Conservation (phyloP, 2,113 vertebrate species). For the Microtus oregoni region DNA sequence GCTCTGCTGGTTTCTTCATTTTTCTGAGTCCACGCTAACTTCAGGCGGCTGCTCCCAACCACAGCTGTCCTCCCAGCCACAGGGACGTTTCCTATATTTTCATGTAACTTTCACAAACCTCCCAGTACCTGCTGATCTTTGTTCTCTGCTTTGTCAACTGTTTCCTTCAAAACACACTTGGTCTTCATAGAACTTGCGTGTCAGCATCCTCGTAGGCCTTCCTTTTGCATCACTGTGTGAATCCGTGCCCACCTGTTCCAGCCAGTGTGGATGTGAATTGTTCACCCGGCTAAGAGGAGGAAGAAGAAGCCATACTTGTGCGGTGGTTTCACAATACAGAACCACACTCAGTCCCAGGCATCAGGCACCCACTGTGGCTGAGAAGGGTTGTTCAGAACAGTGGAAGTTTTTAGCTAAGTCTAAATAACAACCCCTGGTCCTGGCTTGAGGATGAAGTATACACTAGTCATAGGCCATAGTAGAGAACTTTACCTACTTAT, state of each 20-base stretch:
- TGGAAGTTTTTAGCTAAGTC: neutral
- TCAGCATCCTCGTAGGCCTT: neutral
- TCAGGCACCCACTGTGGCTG: neutral
- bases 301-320: neutral
- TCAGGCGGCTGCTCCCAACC: neutral
- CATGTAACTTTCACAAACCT: neutral
- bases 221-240: neutral
- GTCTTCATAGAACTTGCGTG: neutral
- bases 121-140: neutral
- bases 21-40: neutral
- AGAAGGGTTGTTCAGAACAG: neutral
- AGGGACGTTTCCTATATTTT: neutral
- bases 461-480: neutral
- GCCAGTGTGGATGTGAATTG: neutral
- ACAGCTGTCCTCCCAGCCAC: neutral
- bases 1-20: neutral
- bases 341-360: neutral
- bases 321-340: neutral
- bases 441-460: slow-evolving; percentile 17
- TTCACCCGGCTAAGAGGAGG: neutral
- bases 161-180: neutral
- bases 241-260: neutral
- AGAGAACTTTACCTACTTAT: neutral
- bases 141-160: neutral
- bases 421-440: neutral